A percentile compares a stretch with the other conserved stretches of the same genome.
phyloP scores from a whole-genome alignment of 2,113 vertebrate species.

The Cnemophilus loriae region DNA sequence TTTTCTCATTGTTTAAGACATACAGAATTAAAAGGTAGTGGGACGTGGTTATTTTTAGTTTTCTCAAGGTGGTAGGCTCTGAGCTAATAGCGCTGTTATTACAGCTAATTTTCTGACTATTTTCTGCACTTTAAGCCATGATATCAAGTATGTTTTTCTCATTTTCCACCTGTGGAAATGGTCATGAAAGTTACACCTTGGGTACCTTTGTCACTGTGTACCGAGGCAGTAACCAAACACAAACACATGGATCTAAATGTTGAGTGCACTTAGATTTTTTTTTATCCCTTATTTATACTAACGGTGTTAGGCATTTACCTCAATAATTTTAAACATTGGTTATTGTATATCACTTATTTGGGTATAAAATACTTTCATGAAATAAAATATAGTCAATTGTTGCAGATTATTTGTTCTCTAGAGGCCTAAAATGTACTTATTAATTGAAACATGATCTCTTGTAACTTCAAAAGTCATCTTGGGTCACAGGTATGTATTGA shows the following conservation, averaged over 20 bases:
- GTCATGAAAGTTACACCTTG: not conserved
- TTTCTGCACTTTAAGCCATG: conserved; percentile 44
- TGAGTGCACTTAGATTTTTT: conserved; percentile 7
- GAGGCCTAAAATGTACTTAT: not conserved
- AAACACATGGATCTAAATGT: not conserved
- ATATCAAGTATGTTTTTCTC: not conserved
- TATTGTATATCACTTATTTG: conserved; percentile 40
- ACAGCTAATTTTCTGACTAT: conserved; percentile 5
- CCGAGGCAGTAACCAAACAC: not conserved
- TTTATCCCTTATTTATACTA: conserved; percentile 55
- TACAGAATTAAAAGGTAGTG: not conserved
- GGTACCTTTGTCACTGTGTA: not conserved
- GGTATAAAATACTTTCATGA: conserved; percentile 30
- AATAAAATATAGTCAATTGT: conserved; percentile 37
- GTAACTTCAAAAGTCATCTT: not conserved
- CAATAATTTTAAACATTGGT: conserved; percentile 23
- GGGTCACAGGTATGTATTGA: not conserved
- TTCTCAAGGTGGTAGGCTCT: not conserved
- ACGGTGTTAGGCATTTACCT: conserved; percentile 44
- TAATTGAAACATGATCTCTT: not conserved
- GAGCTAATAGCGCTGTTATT: not conserved
- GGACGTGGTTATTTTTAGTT: not conserved
- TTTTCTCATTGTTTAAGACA: not conserved
- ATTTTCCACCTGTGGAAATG: not conserved
- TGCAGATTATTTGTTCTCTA: conserved; percentile 1